Base-by-base conservation (phyloP, 2,888 invertebrate species). In the Parnassius orleans region DNA sequence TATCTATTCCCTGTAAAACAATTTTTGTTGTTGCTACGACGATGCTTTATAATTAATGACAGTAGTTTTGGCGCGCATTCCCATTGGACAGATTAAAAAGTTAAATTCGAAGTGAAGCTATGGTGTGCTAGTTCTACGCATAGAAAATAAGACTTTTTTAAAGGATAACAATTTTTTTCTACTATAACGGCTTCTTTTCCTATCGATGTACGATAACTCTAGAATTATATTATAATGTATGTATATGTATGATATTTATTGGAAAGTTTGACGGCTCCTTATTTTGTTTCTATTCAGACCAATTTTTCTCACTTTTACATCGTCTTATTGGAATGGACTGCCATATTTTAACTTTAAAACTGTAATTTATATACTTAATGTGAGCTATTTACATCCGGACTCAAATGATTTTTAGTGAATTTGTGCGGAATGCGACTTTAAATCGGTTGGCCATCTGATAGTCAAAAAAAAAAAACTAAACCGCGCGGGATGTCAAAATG, bases 291-390 rank as follows among this genome's bases (percentile, higher is more conserved):
- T 79, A 81, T 84, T 87, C 84, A 84, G 90, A 90, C 90, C 90
- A 90, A 90, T 87, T 88, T 87, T 86, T 85, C 84, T 84, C 86
- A 86, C 80, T 86, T 87, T 85, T 86, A 87, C 86, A 85, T 83
- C 73, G 75, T 83, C 78, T 78, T 78, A 78, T 84, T 81, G 79
- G 79, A 84, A 84, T 82, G 86, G 84, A 90, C 90, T 90, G 90
- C 90, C 90, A 90, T 87, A 83, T 84, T 83, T 84, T 83, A 80
- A 77, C 81, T 80, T 70, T 15, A 42, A 82, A 79, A 79, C 81
- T 84, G 72, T 82, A 78, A 69, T 67, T 69, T 68, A 68, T 69
- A 69, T 72, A 77, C 71, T 73, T 79, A 72, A 71, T 14, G 19
- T 24, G 59, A 47, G 66, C 68, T 59, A 53, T 63, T 64, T 63